phyloP scores from a whole-genome alignment of 2,888 invertebrate species.

The Pseudococcus viburni region DNA sequence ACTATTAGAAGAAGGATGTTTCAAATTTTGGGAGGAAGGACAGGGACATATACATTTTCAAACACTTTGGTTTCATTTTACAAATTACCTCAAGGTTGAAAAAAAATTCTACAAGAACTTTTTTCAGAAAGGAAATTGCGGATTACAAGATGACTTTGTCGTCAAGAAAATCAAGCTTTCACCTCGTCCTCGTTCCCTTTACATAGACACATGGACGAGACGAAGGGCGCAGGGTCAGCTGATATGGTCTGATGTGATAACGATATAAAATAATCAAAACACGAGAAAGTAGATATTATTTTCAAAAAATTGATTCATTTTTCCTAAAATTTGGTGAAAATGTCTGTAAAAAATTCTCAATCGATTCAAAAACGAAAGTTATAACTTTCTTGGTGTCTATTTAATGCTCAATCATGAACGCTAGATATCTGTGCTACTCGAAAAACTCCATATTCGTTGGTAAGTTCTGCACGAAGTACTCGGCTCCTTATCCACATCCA shows the following conservation, averaged over 20 bases:
- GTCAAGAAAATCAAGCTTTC: too few species aligned
- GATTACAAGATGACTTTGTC: too few species aligned
- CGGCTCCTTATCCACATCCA: not conserved
- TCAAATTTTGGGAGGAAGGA: too few species aligned
- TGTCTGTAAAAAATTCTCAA: not conserved
- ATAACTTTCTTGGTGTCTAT: not conserved
- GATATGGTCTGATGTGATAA: slow-evolving; percentile 10
- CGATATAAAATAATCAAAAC: not conserved
- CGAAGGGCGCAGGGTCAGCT: not conserved
- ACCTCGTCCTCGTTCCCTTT: too few species aligned
- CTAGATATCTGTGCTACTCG: slow-evolving; percentile 2
- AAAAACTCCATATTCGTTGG: not conserved
- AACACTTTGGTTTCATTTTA: too few species aligned
- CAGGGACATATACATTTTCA: too few species aligned
- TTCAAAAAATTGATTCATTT: not conserved
- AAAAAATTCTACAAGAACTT: too few species aligned
- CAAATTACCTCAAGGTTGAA: too few species aligned
- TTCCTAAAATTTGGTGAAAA: not conserved
- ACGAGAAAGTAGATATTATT: not conserved
- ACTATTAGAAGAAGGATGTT: too few species aligned
- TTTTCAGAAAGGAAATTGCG: too few species aligned
- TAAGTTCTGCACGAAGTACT: not conserved
- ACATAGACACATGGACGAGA: too few species aligned
- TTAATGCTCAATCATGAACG: not conserved
- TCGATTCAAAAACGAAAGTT: not conserved